These are phyloP conservation scores for Acromyrmex echinatior DNA, from an alignment of 1,140 invertebrate species.

Conservation along the genomic window DNA sequence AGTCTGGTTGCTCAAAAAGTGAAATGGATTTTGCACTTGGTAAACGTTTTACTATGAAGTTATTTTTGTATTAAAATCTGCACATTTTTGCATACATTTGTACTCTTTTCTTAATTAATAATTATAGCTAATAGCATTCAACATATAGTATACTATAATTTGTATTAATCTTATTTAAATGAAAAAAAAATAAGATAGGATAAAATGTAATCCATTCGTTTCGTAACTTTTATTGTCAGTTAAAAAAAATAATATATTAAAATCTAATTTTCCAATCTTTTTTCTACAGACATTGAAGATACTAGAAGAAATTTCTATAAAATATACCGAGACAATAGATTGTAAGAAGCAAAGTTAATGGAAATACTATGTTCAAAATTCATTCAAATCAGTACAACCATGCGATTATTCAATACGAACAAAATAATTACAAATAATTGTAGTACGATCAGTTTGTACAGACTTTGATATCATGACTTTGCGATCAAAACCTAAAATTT, in stretches of 20 bases:
- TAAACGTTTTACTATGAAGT: neutral
- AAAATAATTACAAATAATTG: constrained; percentile 25
- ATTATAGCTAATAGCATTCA: constrained; percentile 6
- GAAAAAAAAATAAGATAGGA: neutral
- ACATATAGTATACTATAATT: neutral
- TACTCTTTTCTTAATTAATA: neutral
- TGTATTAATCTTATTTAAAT: neutral
- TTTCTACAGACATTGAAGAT: constrained; percentile 26
- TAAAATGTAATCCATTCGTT: neutral
- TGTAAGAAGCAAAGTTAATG: constrained; percentile 36
- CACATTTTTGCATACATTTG: neutral
- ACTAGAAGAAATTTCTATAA: constrained; percentile 31
- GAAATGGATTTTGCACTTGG: neutral
- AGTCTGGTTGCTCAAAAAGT: neutral
- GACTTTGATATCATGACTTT: neutral
- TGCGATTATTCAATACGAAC: neutral
- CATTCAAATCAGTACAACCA: neutral
- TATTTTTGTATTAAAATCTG: constrained; percentile 1
- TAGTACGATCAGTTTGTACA: neutral
- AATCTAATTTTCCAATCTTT: neutral
- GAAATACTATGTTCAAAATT: neutral
- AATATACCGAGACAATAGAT: constrained; percentile 33
- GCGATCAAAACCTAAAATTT: neutral
- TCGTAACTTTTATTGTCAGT: neutral
- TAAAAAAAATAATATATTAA: neutral